Conservation (phyloP, 1,140 invertebrate species). For the Planococcus citri region DNA sequence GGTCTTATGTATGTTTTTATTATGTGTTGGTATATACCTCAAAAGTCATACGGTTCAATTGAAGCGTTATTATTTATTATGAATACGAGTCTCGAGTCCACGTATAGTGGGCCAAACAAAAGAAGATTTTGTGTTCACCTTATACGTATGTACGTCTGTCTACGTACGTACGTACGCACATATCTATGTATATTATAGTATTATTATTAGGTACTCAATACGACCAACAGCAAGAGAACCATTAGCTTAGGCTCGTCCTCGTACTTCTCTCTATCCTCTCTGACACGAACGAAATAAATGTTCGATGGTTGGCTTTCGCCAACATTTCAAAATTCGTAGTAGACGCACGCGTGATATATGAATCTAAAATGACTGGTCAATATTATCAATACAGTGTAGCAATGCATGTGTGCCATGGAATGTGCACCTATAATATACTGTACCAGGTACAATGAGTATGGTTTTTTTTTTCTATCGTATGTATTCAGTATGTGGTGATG, state of each 20-base stretch:
- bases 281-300: neutral
- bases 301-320: neutral
- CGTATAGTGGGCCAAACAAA: too few species aligned
- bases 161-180: too few species aligned
- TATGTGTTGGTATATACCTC: too few species aligned
- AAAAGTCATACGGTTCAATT: too few species aligned
- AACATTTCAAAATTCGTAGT: constrained; percentile 7
- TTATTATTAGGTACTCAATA: too few species aligned
- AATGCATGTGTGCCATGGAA: neutral
- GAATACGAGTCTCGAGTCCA: too few species aligned
- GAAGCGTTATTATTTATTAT: too few species aligned
- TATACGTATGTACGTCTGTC: too few species aligned
- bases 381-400: neutral
- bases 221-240: neutral
- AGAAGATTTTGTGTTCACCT: too few species aligned
- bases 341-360: constrained; percentile 1
- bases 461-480: neutral
- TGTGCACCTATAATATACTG: neutral
- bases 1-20: too few species aligned
- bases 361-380: constrained; percentile 7
- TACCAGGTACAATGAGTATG: neutral
- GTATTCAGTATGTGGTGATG: too few species aligned
- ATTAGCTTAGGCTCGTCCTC: neutral
- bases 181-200: too few species aligned
- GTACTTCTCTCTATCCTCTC: neutral